Evolutionary conservation across 2,113 vertebrate species (phyloP).

Genomic region (Desmodus rotundus): DNA sequence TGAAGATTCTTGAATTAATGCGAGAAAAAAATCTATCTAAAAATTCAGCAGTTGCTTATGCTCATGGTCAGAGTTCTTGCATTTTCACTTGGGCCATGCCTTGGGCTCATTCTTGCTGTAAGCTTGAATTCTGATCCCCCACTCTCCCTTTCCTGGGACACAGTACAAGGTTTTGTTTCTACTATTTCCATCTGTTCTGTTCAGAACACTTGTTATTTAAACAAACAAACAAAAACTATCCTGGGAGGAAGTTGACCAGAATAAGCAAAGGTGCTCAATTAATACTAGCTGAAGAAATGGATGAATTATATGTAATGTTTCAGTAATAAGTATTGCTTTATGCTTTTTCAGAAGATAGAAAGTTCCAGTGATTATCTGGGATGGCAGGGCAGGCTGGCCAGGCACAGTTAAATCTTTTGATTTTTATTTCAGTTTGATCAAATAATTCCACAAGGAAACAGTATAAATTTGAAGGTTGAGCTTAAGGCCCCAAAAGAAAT

Average conservation of each 20-base stretch:
- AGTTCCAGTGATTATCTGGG: neutral
- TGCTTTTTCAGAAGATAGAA: constrained; percentile 28
- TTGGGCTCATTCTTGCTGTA: neutral
- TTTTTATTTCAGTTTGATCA: constrained; percentile 65
- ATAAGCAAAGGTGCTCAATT: constrained; percentile 18
- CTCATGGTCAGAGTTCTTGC: neutral
- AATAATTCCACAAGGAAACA: constrained; percentile 68
- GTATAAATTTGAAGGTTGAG: constrained; percentile 61
- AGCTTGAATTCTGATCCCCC: neutral
- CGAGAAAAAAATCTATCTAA: neutral
- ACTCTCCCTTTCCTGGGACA: neutral
- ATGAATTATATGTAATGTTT: neutral
- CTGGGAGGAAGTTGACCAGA: neutral
- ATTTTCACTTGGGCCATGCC: neutral
- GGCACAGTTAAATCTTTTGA: constrained; percentile 25
- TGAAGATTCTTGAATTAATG: neutral
- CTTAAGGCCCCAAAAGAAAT: constrained; percentile 67
- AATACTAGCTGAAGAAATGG: neutral
- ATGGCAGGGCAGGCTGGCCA: neutral
- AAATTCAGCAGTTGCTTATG: neutral
- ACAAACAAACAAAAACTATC: neutral
- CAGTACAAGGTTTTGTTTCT: neutral
- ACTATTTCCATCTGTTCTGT: neutral
- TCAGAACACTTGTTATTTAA: neutral
- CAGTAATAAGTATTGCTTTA: constrained; percentile 20